phyloP scores from a whole-genome alignment of 2,113 vertebrate genomes.

The Castor canadensis region DNA sequence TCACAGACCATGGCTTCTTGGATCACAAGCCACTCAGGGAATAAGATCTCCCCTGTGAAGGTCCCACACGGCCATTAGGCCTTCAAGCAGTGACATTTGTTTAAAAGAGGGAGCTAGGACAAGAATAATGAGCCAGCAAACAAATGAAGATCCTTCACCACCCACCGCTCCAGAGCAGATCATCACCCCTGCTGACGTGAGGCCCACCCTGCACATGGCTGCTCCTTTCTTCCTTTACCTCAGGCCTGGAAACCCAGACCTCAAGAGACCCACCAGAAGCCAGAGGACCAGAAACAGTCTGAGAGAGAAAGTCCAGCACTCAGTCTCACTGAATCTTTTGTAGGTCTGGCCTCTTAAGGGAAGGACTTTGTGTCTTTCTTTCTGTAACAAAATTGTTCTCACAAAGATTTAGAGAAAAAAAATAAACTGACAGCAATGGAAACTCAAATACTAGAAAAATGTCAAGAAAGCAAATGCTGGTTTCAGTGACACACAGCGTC shows the following conservation, averaged over 20 bases:
- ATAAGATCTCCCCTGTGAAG: not conserved
- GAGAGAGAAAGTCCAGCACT: not conserved
- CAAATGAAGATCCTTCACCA: rapidly evolving
- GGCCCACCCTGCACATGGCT: not conserved
- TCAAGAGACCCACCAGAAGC: not conserved
- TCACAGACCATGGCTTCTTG: too few species aligned
- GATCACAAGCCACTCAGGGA: not conserved
- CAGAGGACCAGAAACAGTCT: not conserved
- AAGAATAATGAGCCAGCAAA: rapidly evolving
- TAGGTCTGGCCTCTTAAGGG: not conserved
- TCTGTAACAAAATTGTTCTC: slow-evolving; percentile 50
- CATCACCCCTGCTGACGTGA: too few species aligned
- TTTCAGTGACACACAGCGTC: slow-evolving; percentile 59
- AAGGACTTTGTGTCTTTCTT: not conserved
- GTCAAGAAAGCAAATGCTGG: slow-evolving; percentile 71
- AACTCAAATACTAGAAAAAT: slow-evolving; percentile 77
- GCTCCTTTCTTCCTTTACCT: not conserved
- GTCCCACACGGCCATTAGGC: not conserved
- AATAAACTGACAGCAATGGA: slow-evolving; percentile 68
- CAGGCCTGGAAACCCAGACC: not conserved
- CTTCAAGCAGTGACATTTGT: too few species aligned
- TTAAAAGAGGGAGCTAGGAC: not conserved
- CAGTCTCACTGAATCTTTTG: not conserved
- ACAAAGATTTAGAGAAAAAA: slow-evolving; percentile 53
- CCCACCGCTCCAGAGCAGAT: rapidly evolving